These are phyloP conservation scores for Achlya flavicornis DNA, from an alignment of 2,888 invertebrate genomes.

Conservation along the genomic window DNA sequence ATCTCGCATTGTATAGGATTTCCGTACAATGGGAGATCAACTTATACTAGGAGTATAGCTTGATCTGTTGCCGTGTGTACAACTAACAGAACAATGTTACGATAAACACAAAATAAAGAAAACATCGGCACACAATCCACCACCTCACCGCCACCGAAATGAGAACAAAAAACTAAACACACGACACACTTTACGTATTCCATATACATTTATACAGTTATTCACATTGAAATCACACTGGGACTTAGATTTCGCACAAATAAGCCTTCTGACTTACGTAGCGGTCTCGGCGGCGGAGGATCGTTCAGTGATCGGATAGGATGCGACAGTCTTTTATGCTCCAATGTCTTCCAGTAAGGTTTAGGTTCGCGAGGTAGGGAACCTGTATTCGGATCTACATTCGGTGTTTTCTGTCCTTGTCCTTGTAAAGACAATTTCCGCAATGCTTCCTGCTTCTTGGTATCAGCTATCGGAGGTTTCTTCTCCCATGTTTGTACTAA, in stretches of 20 bases:
- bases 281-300: slow-evolving; percentile 58
- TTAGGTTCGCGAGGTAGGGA: slow-evolving; percentile 65
- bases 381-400: slow-evolving; percentile 54
- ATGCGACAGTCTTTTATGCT: slow-evolving; percentile 76
- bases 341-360: slow-evolving; percentile 76
- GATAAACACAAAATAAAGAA: slow-evolving; percentile 26
- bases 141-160: slow-evolving; percentile 37
- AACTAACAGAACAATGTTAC: slow-evolving; percentile 9
- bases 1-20: too few relatives aligned
- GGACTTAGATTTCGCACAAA: slow-evolving; percentile 56
- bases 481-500: slow-evolving; percentile 60
- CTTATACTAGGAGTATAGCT: too few relatives aligned
- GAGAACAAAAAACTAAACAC: slow-evolving; percentile 42
- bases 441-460: slow-evolving; percentile 30
- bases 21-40: too few relatives aligned
- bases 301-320: slow-evolving; percentile 74
- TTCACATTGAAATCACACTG: slow-evolving; percentile 64
- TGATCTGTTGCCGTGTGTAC: too few relatives aligned
- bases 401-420: slow-evolving; percentile 51
- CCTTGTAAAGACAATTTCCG: slow-evolving; percentile 68
- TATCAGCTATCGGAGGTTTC: slow-evolving; percentile 36
- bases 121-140: slow-evolving; percentile 32
- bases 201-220: slow-evolving; percentile 63
- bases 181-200: slow-evolving; percentile 42
- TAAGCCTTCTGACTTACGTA: slow-evolving; percentile 76